A percentile compares a stretch with the other conserved stretches of the same genome.
Evolutionary conservation across 2,113 vertebrate genomes (phyloP).

Genomic region (Pseudopodoces humilis): DNA sequence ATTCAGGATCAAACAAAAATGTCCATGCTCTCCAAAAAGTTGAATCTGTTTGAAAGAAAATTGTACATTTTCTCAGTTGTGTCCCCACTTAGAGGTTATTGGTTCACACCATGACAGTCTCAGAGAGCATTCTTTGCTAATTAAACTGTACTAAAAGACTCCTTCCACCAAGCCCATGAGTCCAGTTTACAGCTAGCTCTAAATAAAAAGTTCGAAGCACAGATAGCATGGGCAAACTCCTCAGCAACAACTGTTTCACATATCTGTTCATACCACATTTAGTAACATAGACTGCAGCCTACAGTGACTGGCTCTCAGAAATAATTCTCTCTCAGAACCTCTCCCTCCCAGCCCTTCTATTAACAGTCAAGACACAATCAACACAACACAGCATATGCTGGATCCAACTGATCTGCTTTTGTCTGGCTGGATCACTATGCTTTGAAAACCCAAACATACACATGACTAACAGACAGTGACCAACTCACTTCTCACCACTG

Average conservation of each 20-base stretch:
- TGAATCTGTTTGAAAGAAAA: neutral
- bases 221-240: neutral
- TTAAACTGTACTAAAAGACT: neutral
- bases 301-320: neutral
- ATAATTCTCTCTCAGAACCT: neutral
- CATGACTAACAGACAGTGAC: neutral
- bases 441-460: neutral
- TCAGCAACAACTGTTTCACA: neutral
- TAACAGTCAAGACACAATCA: neutral
- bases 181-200: neutral
- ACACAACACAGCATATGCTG: neutral
- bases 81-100: neutral
- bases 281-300: rapidly evolving
- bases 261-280: neutral
- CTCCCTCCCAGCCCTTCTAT: neutral
- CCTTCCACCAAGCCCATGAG: neutral
- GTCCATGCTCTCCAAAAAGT: neutral
- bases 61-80: neutral
- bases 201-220: neutral
- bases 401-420: neutral
- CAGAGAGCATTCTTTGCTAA: neutral
- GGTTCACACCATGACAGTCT: neutral
- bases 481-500: neutral
- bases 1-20: neutral
- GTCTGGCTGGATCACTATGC: neutral